These are phyloP conservation scores for Symphodus melops DNA, from an alignment of 2,113 vertebrate species.

Conservation along the genomic window DNA sequence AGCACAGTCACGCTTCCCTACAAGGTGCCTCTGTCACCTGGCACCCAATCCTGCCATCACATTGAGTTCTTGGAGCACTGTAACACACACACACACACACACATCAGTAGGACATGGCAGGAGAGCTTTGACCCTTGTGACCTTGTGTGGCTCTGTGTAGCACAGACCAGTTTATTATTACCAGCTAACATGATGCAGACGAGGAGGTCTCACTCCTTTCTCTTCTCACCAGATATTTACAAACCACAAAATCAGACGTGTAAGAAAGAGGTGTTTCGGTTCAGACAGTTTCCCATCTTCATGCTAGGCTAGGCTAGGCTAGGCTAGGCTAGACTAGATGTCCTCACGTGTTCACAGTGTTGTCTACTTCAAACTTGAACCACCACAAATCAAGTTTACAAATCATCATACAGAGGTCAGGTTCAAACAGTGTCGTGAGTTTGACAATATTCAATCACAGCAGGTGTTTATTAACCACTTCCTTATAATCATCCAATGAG, in stretches of 20 bases:
- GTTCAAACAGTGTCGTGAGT: not conserved
- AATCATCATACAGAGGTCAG: not conserved
- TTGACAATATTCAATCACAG: not conserved
- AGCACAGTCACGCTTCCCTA: constrained; percentile 33
- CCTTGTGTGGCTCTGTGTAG: not conserved
- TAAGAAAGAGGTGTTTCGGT: too few relatives aligned
- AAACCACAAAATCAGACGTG: too few relatives aligned
- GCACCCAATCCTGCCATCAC: constrained; percentile 19
- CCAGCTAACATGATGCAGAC: not conserved
- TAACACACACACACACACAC: constrained; percentile 40
- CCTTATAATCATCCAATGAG: not conserved
- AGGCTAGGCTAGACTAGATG: not conserved
- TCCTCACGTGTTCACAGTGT: too few relatives aligned
- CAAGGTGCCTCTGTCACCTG: constrained; percentile 21
- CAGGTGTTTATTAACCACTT: not conserved
- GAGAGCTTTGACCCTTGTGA: constrained; percentile 45
- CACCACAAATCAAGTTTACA: too few relatives aligned
- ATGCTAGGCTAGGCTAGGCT: not conserved
- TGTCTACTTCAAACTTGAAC: not conserved
- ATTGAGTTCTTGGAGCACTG: constrained; percentile 42
- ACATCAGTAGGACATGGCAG: constrained; percentile 14
- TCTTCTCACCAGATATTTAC: too few relatives aligned
- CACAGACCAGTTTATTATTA: constrained; percentile 18
- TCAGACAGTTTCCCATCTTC: not conserved
- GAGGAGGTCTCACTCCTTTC: not conserved